Evolutionary conservation across 1,140 invertebrate genomes (phyloP).

Genomic region (Aphelenchoides besseyi): DNA sequence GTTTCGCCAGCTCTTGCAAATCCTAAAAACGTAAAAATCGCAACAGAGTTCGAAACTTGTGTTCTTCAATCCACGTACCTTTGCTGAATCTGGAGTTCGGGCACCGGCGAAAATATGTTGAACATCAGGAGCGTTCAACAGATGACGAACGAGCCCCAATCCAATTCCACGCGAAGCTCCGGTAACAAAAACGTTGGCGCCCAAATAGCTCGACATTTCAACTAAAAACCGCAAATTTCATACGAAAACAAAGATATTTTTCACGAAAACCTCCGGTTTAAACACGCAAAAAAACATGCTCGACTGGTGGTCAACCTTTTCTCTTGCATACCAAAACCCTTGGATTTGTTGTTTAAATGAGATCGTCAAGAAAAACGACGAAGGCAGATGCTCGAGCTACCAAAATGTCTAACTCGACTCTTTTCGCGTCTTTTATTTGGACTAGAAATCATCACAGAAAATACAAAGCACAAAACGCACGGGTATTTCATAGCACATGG

Average conservation of each 20-base stretch:
- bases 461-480: too few species aligned
- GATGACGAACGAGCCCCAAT: conserved; percentile 1
- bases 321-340: not conserved
- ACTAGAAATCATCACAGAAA: too few species aligned
- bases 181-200: conserved; percentile 22
- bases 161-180: conserved; percentile 20
- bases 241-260: too few species aligned
- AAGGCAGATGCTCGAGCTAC: too few species aligned
- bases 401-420: too few species aligned
- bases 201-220: conserved; percentile 12
- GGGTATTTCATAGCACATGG: too few species aligned
- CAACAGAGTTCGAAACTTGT: not conserved
- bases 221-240: not conserved
- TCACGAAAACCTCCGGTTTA: too few species aligned
- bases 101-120: conserved; percentile 15
- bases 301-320: not conserved
- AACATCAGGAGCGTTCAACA: conserved; percentile 13
- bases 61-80: not conserved
- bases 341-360: not conserved
- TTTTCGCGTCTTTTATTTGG: too few species aligned
- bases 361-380: too few species aligned
- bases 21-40: not conserved
- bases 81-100: conserved; percentile 3
- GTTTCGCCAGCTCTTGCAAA: conserved; percentile 10
- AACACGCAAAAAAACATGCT: not conserved